Percentiles rank a stretch among this genome's conserved stretches.
These are phyloP conservation scores for Gorsachius goisagi DNA, from an alignment of 2,113 vertebrate species.

Conservation along the genomic window DNA sequence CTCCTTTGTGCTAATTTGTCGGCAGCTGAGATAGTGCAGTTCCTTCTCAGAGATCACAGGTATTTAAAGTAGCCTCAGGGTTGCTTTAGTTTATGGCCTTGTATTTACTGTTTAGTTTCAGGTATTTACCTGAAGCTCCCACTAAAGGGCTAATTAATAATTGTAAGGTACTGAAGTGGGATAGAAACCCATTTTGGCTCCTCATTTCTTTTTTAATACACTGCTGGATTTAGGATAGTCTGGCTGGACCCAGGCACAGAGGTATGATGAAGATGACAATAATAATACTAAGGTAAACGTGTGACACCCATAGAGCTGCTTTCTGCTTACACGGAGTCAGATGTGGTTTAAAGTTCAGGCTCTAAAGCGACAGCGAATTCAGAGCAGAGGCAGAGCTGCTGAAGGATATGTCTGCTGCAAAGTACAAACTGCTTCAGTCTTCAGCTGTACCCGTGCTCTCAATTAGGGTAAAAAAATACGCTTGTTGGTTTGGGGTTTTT, in stretches of 20 bases:
- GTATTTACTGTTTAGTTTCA: neutral
- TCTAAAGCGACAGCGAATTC: neutral
- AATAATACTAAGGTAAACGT: neutral
- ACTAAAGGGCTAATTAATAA: constrained; percentile 25
- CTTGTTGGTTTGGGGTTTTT: neutral
- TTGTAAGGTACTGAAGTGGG: neutral
- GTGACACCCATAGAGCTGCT: neutral
- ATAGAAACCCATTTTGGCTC: neutral
- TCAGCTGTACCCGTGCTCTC: neutral
- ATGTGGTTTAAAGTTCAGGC: neutral
- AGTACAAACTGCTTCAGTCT: neutral
- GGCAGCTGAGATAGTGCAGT: neutral
- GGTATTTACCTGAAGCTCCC: neutral
- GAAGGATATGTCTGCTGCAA: no score
- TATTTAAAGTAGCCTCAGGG: neutral
- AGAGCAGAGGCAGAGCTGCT: neutral
- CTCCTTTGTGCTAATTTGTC: neutral
- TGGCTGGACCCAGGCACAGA: neutral
- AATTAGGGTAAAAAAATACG: neutral
- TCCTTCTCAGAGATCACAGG: neutral
- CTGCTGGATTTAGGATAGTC: neutral
- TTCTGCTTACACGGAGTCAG: neutral
- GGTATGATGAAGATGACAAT: neutral
- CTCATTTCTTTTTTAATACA: neutral
- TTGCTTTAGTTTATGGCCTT: neutral